These are phyloP conservation scores for Lethrus apterus DNA, from an alignment of 1,140 invertebrate genomes.

Conservation along the genomic window DNA sequence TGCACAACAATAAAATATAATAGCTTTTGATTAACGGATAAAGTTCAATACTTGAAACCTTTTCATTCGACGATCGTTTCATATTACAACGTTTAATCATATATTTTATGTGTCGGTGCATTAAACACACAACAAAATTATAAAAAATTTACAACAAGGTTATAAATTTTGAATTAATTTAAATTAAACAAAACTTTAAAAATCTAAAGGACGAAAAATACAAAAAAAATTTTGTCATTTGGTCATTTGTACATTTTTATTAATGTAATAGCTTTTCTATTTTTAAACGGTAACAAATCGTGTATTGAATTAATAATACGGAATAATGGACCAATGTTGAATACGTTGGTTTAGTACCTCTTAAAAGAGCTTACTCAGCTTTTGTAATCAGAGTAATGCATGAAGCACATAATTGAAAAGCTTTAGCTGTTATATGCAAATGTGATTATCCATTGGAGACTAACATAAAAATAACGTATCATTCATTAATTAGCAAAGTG, in stretches of 20 bases:
- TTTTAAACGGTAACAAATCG: background rate
- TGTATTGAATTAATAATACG: background rate
- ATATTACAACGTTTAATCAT: background rate
- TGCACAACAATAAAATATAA: slow-evolving; percentile 13
- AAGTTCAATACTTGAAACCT: too few species aligned
- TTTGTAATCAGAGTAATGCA: slow-evolving; percentile 9
- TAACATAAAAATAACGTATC: background rate
- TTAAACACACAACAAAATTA: background rate
- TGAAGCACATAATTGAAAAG: slow-evolving; percentile 4
- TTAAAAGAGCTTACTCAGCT: background rate
- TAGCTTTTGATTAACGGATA: slow-evolving; percentile 14
- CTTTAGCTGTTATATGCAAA: slow-evolving; percentile 2
- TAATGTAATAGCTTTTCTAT: background rate
- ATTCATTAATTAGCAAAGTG: too few species aligned
- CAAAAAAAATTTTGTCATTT: background rate
- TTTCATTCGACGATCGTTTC: too few species aligned
- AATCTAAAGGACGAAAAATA: background rate
- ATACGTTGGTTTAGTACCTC: background rate
- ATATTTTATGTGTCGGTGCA: background rate
- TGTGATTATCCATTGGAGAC: slow-evolving; percentile 4
- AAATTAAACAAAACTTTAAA: background rate
- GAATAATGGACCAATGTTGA: background rate
- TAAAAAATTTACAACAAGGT: background rate
- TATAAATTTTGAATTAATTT: background rate
- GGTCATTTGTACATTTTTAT: background rate